These are phyloP conservation scores for Marmota monax DNA, from an alignment of 2,113 vertebrate genomes.

Conservation along the genomic window DNA sequence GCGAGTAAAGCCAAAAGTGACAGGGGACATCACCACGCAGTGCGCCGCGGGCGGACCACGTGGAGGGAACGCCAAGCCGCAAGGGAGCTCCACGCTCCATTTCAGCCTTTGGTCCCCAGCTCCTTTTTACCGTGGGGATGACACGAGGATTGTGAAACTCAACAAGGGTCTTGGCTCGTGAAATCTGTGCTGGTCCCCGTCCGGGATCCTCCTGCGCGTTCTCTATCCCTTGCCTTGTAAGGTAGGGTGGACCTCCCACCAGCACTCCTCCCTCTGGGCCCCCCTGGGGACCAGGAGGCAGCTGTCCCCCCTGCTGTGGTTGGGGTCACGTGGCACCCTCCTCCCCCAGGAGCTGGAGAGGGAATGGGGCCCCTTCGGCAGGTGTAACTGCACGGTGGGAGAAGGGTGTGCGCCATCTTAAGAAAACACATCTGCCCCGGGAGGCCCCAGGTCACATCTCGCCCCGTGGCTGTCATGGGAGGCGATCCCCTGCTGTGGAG, in stretches of 20 bases:
- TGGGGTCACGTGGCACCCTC: background rate
- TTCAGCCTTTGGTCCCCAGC: fast-evolving
- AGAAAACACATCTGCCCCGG: background rate
- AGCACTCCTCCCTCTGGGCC: background rate
- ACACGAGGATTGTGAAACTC: too few species aligned
- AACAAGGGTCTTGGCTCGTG: fast-evolving
- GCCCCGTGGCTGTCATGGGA: background rate
- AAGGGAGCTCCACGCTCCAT: fast-evolving
- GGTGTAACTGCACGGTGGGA: fast-evolving
- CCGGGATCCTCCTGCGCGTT: background rate
- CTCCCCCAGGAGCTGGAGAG: too few species aligned
- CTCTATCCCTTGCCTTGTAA: too few species aligned
- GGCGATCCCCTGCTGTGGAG: background rate
- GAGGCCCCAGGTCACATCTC: background rate
- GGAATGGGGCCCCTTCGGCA: background rate
- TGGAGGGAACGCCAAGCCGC: fast-evolving
- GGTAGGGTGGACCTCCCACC: too few species aligned
- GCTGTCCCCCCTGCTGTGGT: background rate
- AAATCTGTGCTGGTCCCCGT: fast-evolving
- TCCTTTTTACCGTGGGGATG: fast-evolving
- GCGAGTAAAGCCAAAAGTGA: fast-evolving
- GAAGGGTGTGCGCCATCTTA: fast-evolving
- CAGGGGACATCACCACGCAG: too few species aligned
- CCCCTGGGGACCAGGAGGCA: background rate
- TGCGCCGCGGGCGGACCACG: too few species aligned